A percentile compares a stretch with the other conserved stretches of the same genome.
These are phyloP conservation scores for Drosophila colorata DNA, from an alignment of 2,888 invertebrate species.

Conservation along the genomic window DNA sequence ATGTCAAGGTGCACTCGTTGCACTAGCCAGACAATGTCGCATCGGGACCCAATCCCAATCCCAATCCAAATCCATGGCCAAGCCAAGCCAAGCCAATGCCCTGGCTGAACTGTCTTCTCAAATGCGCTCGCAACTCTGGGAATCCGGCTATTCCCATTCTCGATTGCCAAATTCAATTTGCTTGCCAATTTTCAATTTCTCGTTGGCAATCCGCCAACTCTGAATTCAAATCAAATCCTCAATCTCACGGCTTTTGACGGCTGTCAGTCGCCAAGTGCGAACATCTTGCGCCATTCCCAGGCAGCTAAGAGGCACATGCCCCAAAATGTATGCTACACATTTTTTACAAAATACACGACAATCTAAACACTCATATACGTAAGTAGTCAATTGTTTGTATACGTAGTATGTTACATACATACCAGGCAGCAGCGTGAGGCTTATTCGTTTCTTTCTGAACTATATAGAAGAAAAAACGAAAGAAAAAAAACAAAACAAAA, in stretches of 20 bases:
- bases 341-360: constrained; percentile 4
- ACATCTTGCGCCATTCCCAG: constrained; percentile 11
- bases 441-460: background rate
- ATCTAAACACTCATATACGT: background rate
- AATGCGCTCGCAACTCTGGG: background rate
- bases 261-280: constrained; percentile 19
- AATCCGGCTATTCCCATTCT: constrained; percentile 10
- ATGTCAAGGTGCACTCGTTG: constrained; percentile 46
- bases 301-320: background rate
- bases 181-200: constrained; percentile 12
- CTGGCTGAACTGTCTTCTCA: background rate
- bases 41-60: background rate
- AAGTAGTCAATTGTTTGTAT: background rate
- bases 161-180: constrained; percentile 26
- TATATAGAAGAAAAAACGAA: background rate
- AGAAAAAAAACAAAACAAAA: background rate
- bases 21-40: constrained; percentile 4
- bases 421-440: background rate
- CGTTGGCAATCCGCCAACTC: background rate
- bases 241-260: constrained; percentile 19
- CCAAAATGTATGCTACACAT: constrained; percentile 25
- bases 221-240: constrained; percentile 10
- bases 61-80: background rate
- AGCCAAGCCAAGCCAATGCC: background rate
- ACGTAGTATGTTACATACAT: background rate